Base-by-base conservation (phyloP, 2,797 vertebrate species). In the Schizopygopsis pylzovi region DNA sequence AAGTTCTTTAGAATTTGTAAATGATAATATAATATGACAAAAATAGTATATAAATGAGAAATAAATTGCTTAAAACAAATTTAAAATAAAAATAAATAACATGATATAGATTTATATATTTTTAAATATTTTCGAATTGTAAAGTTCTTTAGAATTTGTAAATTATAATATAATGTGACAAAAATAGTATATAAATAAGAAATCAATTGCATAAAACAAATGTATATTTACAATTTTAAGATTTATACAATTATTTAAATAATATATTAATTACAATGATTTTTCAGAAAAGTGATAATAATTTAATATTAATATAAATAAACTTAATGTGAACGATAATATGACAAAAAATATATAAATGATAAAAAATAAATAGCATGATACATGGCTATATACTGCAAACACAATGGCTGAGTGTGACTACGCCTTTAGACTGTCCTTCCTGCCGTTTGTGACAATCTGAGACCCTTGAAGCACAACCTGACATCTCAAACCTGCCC, bases 381-480 rank as follows among this genome's bases (percentile, higher is more conserved):
- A 47, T 25, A 47, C 3, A 25, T 13, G 22, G 45, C 25, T 45
- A 25, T 4, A 33, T 33, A 33, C 33, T 33, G 33, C 33, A 33
- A 33, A 11, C 4, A 61, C 59, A 78, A 41, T 39, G 20, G 12
- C 12, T 78, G 33, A 10, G 16, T 2, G 25, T 39, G 20, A 49
- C 13, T 25, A 63, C 8, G 25, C 11, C 18, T 73, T 47, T 37
- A 61, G 6, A 22, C 43, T 20, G 22, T 33, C 67, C 85, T 20
- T 13, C 43, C 61, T 28, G 63, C 33, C 10, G 22, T 43, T 84
- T 79, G 75, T 79, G 52, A 79, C 25, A 13, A 85, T 61, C 39
- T 59, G 65, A 85, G 52, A 85, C 52, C 75, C 67, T 49, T 71
- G 67, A 85, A 63, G 65, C 41, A 37, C 83, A 79, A 79, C 65